These are phyloP conservation scores for Fragum whitleyi DNA, from an alignment of 2,888 invertebrate genomes.

Conservation along the genomic window DNA sequence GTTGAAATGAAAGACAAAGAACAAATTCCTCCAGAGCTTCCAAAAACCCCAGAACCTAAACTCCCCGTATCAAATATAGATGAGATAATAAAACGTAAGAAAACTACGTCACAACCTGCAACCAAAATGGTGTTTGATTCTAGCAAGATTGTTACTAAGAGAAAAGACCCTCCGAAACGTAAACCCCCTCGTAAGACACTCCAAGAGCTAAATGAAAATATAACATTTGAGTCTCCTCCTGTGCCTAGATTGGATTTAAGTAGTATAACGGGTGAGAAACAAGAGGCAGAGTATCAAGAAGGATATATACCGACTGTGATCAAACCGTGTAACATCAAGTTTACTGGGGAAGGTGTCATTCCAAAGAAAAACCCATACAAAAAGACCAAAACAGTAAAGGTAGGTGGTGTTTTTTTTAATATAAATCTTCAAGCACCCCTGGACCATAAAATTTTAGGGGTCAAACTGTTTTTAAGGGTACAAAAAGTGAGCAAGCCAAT, in stretches of 20 bases:
- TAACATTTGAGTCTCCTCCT: conserved; percentile 32
- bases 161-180: conserved; percentile 65
- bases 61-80: conserved; percentile 74
- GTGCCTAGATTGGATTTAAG: conserved; percentile 73
- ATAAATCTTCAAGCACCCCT: background rate
- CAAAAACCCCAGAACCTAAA: conserved; percentile 45
- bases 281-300: conserved; percentile 68
- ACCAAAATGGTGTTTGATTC: conserved; percentile 69
- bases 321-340: conserved; percentile 75
- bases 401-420: conserved; percentile 52
- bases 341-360: conserved; percentile 78
- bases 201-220: conserved; percentile 49
- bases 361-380: conserved; percentile 72
- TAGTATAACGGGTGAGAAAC: conserved; percentile 64
- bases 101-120: conserved; percentile 48
- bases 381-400: conserved; percentile 71
- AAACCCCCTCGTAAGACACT: conserved; percentile 62
- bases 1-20: conserved; percentile 32
- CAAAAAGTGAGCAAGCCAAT: background rate
- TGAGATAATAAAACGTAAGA: conserved; percentile 65
- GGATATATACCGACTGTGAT: conserved; percentile 75
- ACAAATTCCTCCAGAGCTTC: conserved; percentile 50
- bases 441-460: too few species aligned
- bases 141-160: conserved; percentile 62
- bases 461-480: background rate